Evolutionary conservation across 1,140 invertebrate species (phyloP), one percentile per base, ranked within the genome.

Genomic region (Lucilia cuprina): DNA sequence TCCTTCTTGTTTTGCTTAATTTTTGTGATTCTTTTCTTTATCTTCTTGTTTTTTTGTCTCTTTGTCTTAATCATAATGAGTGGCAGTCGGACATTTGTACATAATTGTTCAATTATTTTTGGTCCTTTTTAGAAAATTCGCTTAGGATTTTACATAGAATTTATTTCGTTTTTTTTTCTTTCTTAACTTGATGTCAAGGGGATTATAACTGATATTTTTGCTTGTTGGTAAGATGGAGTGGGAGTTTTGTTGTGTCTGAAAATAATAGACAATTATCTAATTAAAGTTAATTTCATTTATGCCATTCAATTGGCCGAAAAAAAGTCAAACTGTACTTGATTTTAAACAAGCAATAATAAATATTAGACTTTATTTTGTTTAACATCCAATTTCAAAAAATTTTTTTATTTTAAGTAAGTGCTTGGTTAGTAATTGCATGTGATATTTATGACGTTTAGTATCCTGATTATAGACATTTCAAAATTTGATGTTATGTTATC

Each of bases 51-150:
- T 83, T 47, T 21, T 49, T 84, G 34, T 30, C 50, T 84, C 75
- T 55, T 80, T 82, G 83, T 85, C 83, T 82, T 50, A 88, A 87
- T 89, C 88, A 90, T 90, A 90, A 90, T 89, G 89, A 90, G 86
- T 90, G 89, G 88, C 89, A 90, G 87, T 82, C 87, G 85, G 88
- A 88, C 89, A 90, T 88, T 90, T 90, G 89, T 87, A 90, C 89
- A 90, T 89, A 88, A 90, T 89, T 90, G 89, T 90, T 90, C 89
- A 90, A 89, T 90, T 90, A 90, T 89, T 90, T 70, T 82, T 82
- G 34, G 9, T 25, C 21, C 21, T 19, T 35, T 65, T 82, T 82
- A 78, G 47, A 80, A 30, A 78, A 13, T 50, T 80, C n/a, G 41
- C 41, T 8, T 41, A 5, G 34, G 9, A 41, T 77, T 41, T 77